A percentile compares a stretch with the other conserved stretches of the same genome.
These are phyloP conservation scores for Lasiurus borealis DNA, from an alignment of 2,113 vertebrate genomes.

Conservation along the genomic window DNA sequence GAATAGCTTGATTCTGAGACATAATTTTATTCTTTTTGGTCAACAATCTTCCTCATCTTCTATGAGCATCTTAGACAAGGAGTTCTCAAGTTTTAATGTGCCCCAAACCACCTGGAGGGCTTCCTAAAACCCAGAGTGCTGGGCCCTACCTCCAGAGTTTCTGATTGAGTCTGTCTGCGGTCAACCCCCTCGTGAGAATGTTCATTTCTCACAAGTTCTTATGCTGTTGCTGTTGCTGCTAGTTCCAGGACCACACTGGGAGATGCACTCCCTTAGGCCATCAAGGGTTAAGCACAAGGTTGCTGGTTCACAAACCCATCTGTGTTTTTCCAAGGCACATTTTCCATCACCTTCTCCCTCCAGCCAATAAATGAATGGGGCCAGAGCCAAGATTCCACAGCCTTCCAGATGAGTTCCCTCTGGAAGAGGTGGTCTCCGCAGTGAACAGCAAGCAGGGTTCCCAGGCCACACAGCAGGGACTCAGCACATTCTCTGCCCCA, in stretches of 20 bases:
- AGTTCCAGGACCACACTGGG: background rate
- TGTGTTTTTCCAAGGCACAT: slow-evolving; percentile 59
- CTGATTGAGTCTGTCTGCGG: background rate
- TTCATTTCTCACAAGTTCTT: background rate
- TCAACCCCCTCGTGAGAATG: background rate
- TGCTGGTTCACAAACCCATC: slow-evolving; percentile 2
- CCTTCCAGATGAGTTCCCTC: slow-evolving; percentile 62
- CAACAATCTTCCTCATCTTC: slow-evolving; percentile 6
- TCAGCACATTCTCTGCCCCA: background rate
- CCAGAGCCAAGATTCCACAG: slow-evolving; percentile 66
- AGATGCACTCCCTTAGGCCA: background rate
- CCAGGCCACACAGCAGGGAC: slow-evolving; percentile 46
- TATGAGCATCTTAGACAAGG: background rate
- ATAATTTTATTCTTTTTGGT: background rate
- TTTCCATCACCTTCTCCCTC: slow-evolving; percentile 69
- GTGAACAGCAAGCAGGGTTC: background rate
- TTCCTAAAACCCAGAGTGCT: background rate
- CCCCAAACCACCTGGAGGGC: background rate
- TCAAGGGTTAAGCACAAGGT: slow-evolving; percentile 15
- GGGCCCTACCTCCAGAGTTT: background rate
- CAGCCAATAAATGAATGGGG: slow-evolving; percentile 58
- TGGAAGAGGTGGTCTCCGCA: slow-evolving; percentile 16
- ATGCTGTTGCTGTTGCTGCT: background rate
- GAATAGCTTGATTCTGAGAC: background rate
- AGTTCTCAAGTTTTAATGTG: background rate